These are phyloP conservation scores for Scaeva pyrastri DNA, from an alignment of 2,888 invertebrate species.

Conservation along the genomic window DNA sequence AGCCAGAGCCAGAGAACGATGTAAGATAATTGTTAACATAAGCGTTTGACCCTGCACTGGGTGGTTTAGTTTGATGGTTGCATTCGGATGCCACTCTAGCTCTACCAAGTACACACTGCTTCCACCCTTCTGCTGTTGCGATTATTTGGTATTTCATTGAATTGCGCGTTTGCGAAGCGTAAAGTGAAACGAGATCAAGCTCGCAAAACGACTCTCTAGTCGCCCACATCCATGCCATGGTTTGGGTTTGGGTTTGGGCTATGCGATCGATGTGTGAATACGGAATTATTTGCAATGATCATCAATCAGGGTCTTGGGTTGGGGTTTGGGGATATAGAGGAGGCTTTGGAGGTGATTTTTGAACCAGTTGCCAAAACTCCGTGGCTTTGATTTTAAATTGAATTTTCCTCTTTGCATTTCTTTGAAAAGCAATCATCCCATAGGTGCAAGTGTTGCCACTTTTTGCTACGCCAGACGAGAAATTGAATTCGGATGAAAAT, in stretches of 20 bases:
- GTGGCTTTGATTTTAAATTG: slow-evolving; percentile 56
- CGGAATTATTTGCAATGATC: slow-evolving; percentile 65
- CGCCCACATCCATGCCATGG: slow-evolving; percentile 60
- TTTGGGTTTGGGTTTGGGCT: slow-evolving; percentile 18
- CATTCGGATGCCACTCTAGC: slow-evolving; percentile 26
- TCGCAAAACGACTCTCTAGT: slow-evolving; percentile 8
- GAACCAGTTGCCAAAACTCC: slow-evolving; percentile 48
- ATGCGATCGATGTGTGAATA: slow-evolving; percentile 48
- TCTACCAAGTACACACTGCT: slow-evolving; percentile 10
- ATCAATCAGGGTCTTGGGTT: slow-evolving; percentile 61
- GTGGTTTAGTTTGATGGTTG: slow-evolving; percentile 21
- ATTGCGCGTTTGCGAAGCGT: slow-evolving; percentile 30
- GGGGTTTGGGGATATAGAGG: slow-evolving; percentile 13
- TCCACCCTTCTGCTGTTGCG: not conserved
- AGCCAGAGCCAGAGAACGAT: slow-evolving; percentile 42
- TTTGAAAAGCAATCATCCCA: slow-evolving; percentile 11
- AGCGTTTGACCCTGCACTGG: slow-evolving; percentile 64
- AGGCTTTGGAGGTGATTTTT: slow-evolving; percentile 48
- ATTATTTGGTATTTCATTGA: slow-evolving; percentile 10
- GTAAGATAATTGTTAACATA: slow-evolving; percentile 42
- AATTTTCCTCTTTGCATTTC: slow-evolving; percentile 32
- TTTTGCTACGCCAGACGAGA: not conserved
- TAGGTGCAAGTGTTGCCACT: slow-evolving; percentile 8
- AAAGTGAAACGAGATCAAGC: slow-evolving; percentile 53
- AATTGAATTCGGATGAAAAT: no score